These are phyloP conservation scores for Andrena trimmerana DNA, from an alignment of 2,888 invertebrate species.

Conservation along the genomic window DNA sequence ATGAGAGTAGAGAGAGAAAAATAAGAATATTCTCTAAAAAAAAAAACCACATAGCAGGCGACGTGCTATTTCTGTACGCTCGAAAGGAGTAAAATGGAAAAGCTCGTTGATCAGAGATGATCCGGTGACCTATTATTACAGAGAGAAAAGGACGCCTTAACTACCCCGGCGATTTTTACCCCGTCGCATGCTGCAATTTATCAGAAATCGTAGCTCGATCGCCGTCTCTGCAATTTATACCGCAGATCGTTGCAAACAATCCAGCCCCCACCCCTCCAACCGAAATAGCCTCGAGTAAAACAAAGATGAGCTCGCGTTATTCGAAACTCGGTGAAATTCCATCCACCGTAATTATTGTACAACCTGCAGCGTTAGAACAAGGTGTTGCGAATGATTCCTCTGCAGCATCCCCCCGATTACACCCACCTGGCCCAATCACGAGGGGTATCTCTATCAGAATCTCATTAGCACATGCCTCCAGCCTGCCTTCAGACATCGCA, in stretches of 20 bases:
- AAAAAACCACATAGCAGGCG: background rate
- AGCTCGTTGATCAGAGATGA: slow-evolving; percentile 14
- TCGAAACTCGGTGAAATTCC: background rate
- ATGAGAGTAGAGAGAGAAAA: background rate
- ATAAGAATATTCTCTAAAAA: slow-evolving; percentile 1
- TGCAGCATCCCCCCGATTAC: no score
- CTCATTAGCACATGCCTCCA: background rate
- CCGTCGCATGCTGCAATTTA: slow-evolving; percentile 21
- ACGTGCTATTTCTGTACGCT: background rate
- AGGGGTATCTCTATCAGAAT: background rate
- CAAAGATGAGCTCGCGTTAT: no score
- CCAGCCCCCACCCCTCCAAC: slow-evolving; percentile 2
- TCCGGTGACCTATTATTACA: slow-evolving; percentile 45
- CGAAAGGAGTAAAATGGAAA: slow-evolving; percentile 12
- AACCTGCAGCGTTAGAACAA: background rate
- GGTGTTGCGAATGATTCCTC: background rate
- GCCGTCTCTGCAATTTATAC: slow-evolving; percentile 30
- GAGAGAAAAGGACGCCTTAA: slow-evolving; percentile 20
- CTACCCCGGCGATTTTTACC: slow-evolving; percentile 28
- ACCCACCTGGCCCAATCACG: background rate
- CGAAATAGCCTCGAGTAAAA: slow-evolving; percentile 7
- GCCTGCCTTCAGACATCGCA: background rate
- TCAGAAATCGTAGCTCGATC: slow-evolving; percentile 26
- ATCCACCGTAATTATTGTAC: background rate
- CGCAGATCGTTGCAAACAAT: slow-evolving; percentile 28